These are phyloP conservation scores for Oryzias woworae DNA, from an alignment of 2,113 vertebrate species.

Conservation along the genomic window DNA sequence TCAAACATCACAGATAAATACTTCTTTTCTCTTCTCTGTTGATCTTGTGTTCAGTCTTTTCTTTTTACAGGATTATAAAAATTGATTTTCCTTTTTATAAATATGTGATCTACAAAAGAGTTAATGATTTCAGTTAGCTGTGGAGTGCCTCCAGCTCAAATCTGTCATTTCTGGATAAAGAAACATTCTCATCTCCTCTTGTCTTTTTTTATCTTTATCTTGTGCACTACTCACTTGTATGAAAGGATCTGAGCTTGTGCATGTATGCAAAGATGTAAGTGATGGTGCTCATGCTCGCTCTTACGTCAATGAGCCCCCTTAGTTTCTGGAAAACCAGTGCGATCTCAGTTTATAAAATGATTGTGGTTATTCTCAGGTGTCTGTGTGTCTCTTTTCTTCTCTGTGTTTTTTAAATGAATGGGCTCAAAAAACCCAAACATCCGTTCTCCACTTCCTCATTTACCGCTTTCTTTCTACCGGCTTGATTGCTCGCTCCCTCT, in stretches of 20 bases:
- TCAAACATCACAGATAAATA: not conserved
- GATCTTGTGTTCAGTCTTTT: not conserved
- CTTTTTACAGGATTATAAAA: not conserved
- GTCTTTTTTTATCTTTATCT: slow-evolving; percentile 44
- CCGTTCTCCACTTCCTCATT: slow-evolving; percentile 79
- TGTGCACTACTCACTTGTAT: not conserved
- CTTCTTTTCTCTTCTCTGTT: not conserved
- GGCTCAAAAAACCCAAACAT: slow-evolving; percentile 81
- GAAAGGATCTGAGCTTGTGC: slow-evolving; percentile 20
- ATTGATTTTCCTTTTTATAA: not conserved
- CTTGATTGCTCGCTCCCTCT: slow-evolving; percentile 38
- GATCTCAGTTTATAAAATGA: slow-evolving; percentile 57
- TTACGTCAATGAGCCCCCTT: slow-evolving; percentile 77
- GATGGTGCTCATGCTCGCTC: slow-evolving; percentile 28
- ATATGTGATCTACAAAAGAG: not conserved
- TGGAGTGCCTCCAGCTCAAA: slow-evolving; percentile 12
- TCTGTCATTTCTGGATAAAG: slow-evolving; percentile 59
- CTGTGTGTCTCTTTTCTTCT: slow-evolving; percentile 60
- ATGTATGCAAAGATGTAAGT: slow-evolving; percentile 35
- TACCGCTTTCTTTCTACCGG: slow-evolving; percentile 71
- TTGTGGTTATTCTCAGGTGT: slow-evolving; percentile 81
- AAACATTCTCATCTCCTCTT: slow-evolving; percentile 42
- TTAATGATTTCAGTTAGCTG: not conserved
- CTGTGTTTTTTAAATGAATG: slow-evolving; percentile 80
- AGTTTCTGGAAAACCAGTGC: slow-evolving; percentile 79